Percentiles rank a stretch among this genome's conserved stretches.
phyloP scores from a whole-genome alignment of 2,888 invertebrate genomes.

The Temnothorax ravouxi region DNA sequence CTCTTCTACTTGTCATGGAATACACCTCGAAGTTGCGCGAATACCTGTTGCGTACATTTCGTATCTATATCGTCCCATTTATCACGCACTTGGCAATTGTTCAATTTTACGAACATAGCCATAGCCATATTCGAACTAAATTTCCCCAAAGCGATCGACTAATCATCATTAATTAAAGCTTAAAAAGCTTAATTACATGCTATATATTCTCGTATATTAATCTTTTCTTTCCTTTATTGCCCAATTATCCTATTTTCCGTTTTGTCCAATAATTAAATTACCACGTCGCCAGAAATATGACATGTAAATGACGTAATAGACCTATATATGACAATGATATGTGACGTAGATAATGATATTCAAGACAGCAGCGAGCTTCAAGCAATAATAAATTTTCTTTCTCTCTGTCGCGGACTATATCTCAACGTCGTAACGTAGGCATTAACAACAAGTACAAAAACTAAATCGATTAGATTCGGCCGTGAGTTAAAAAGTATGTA shows the following conservation, averaged over 20 bases:
- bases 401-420: constrained; percentile 24
- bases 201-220: background rate
- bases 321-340: constrained; percentile 34
- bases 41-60: constrained; percentile 12
- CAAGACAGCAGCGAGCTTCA: constrained; percentile 8
- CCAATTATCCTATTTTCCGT: background rate
- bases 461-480: constrained; percentile 67
- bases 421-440: constrained; percentile 55
- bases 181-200: background rate
- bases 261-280: constrained; percentile 20
- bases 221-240: background rate
- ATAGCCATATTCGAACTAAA: background rate
- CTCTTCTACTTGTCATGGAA: constrained; percentile 21
- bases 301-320: constrained; percentile 29
- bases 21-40: constrained; percentile 27
- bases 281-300: background rate
- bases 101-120: background rate
- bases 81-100: background rate
- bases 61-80: background rate
- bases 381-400: constrained; percentile 53
- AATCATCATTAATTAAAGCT: background rate
- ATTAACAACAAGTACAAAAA: constrained; percentile 62
- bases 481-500: constrained; percentile 58
- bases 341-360: constrained; percentile 39
- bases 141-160: background rate